phyloP scores from a whole-genome alignment of 2,888 invertebrate genomes.

The Elmis aenea region DNA sequence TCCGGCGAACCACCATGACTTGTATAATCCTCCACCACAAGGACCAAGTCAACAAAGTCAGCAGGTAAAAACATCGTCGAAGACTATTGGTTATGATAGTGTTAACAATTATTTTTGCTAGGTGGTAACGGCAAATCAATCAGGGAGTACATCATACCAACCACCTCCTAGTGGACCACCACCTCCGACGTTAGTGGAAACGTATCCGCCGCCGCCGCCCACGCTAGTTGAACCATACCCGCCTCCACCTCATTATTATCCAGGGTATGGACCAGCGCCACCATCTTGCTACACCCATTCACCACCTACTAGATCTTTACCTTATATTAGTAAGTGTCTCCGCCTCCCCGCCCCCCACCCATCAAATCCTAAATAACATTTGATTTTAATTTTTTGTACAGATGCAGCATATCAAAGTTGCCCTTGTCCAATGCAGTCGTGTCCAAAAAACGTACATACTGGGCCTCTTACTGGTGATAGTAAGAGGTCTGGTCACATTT shows the following conservation, averaged over 20 bases:
- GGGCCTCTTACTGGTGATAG: conserved; percentile 96
- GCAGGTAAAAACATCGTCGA: conserved; percentile 36
- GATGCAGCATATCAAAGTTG: conserved; percentile 64
- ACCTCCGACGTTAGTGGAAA: conserved; percentile 36
- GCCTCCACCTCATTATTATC: conserved; percentile 51
- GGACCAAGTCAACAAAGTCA: conserved; percentile 37
- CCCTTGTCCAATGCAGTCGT: conserved; percentile 88
- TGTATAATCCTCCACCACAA: conserved; percentile 46
- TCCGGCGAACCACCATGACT: conserved; percentile 49
- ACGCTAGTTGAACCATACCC: conserved; percentile 45
- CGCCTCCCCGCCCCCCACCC: background rate
- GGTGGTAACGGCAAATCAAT: conserved; percentile 42
- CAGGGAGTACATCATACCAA: conserved; percentile 47
- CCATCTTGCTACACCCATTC: conserved; percentile 55
- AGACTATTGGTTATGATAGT: too few relatives aligned
- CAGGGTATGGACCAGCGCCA: conserved; percentile 43
- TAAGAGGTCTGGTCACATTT: conserved; percentile 56
- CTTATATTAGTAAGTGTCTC: conserved; percentile 57
- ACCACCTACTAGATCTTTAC: conserved; percentile 58
- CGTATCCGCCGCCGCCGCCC: conserved; percentile 46
- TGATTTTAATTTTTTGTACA: conserved; percentile 28
- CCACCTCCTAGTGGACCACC: conserved; percentile 40
- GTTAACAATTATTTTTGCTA: conserved; percentile 19
- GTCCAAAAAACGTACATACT: conserved; percentile 98
- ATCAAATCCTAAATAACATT: background rate